Evolutionary conservation across 2,113 vertebrate genomes (phyloP).

Genomic region (Craseonycteris thonglongyai): DNA sequence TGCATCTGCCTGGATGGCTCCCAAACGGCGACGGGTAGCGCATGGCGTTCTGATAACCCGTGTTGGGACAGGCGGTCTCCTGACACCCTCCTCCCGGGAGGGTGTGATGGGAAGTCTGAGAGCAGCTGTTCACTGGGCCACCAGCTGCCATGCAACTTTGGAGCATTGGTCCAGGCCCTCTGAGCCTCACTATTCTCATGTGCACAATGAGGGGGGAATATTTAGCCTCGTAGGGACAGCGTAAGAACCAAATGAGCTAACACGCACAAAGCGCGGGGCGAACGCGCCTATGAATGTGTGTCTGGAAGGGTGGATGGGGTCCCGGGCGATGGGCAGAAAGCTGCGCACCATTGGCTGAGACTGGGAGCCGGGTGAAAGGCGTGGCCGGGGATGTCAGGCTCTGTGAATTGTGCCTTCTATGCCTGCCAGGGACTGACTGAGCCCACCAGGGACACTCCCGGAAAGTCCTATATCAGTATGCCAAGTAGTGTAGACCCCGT

Average conservation of each 20-base stretch:
- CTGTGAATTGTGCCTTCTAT: not conserved
- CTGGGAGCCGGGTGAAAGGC: not conserved
- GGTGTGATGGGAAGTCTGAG: not conserved
- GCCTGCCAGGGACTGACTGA: no score
- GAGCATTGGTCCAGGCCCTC: not conserved
- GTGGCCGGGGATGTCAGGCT: fast-evolving
- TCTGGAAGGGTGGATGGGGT: fast-evolving
- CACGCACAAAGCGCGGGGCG: fast-evolving
- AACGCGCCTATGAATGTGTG: fast-evolving
- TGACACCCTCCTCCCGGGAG: no score
- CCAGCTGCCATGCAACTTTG: not conserved
- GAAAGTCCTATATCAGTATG: not conserved
- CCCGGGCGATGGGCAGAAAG: no score
- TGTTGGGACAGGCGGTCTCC: fast-evolving
- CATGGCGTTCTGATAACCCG: fast-evolving
- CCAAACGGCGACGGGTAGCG: fast-evolving
- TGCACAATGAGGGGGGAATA: not conserved
- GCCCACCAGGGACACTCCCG: not conserved
- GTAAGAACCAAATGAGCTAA: not conserved
- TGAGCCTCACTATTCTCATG: not conserved
- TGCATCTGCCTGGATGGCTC: not conserved
- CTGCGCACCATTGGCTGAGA: fast-evolving
- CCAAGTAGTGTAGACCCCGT: fast-evolving
- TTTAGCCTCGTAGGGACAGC: fast-evolving
- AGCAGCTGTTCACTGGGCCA: not conserved